These are phyloP conservation scores for Sepioteuthis lessoniana DNA, from an alignment of 2,888 invertebrate genomes.

Conservation along the genomic window DNA sequence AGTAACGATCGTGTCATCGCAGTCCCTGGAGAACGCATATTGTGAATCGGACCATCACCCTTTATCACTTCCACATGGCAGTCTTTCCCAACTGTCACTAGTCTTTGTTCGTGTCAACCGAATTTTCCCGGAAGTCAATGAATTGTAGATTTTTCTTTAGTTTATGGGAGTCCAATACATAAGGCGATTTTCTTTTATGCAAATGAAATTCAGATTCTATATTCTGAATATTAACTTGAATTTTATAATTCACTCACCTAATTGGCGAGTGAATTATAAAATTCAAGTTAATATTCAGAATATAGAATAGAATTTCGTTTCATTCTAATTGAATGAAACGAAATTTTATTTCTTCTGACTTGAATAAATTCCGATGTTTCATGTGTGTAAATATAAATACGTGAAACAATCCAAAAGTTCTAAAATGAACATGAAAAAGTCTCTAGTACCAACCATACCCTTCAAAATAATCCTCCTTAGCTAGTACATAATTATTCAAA, in stretches of 20 bases:
- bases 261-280: too few relatives aligned
- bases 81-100: not conserved
- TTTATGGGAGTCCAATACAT: not conserved
- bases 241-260: not conserved
- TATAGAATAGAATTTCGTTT: too few relatives aligned
- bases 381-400: too few relatives aligned
- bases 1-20: not conserved
- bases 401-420: too few relatives aligned
- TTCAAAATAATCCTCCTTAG: too few relatives aligned
- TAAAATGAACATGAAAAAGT: too few relatives aligned
- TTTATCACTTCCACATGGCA: not conserved
- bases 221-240: not conserved
- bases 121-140: not conserved
- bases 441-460: too few relatives aligned
- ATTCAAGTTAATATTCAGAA: too few relatives aligned
- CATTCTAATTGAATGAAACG: too few relatives aligned
- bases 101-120: not conserved
- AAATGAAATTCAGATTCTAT: not conserved
- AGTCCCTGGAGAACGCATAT: not conserved
- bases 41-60: not conserved
- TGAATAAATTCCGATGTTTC: too few relatives aligned
- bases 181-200: not conserved
- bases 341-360: too few relatives aligned
- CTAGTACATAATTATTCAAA: too few relatives aligned
- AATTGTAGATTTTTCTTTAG: not conserved